These are phyloP conservation scores for Dolichopus griseipennis DNA, from an alignment of 2,888 invertebrate genomes.

Conservation along the genomic window DNA sequence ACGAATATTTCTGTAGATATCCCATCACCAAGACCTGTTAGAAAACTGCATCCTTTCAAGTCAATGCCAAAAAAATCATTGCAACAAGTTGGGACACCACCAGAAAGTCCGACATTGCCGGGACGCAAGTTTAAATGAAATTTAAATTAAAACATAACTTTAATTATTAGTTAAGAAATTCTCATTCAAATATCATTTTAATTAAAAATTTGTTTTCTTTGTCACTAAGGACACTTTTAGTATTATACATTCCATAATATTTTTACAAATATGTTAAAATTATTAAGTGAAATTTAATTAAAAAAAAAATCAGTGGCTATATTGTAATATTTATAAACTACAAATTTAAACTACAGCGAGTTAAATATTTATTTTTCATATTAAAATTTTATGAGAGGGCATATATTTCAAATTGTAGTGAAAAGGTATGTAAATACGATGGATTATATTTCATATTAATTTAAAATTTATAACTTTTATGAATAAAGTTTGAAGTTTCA, in stretches of 20 bases:
- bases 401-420: no score
- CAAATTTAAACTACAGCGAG: no score
- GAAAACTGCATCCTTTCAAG: conserved; percentile 39
- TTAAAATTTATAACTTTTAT: no score
- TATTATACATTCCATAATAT: not conserved
- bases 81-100: conserved; percentile 27
- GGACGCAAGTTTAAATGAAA: conserved; percentile 37
- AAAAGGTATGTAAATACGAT: no score
- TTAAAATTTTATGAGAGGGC: no score
- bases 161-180: not conserved
- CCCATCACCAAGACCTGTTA: conserved; percentile 36
- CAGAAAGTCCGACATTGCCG: conserved; percentile 41
- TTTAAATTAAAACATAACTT: conserved; percentile 8
- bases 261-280: not conserved
- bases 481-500: no score
- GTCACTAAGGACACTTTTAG: not conserved
- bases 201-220: not conserved
- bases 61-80: conserved; percentile 34
- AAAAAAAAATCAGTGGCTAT: no score
- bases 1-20: conserved; percentile 35
- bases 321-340: no score
- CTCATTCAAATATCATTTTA: not conserved
- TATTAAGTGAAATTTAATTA: no score
- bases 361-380: no score
- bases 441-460: no score